A percentile compares a stretch with the other conserved stretches of the same genome.
These are phyloP conservation scores for Jaculus jaculus DNA, from an alignment of 2,113 vertebrate species.

Conservation along the genomic window DNA sequence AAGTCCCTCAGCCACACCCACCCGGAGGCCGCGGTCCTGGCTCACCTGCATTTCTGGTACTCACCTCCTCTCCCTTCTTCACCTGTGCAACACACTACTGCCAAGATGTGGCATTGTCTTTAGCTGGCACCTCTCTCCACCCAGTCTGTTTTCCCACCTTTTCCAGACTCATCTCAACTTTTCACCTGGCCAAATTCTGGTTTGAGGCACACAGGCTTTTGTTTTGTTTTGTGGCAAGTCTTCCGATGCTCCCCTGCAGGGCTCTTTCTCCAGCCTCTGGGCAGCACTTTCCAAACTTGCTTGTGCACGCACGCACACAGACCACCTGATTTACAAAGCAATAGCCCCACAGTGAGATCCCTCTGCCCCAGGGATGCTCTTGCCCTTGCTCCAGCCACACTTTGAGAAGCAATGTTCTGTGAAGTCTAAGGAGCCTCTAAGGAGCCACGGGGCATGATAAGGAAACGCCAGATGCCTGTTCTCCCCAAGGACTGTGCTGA, in stretches of 20 bases:
- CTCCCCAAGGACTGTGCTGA: not conserved
- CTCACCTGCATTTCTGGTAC: not conserved
- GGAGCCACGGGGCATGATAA: no score
- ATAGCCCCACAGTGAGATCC: not conserved
- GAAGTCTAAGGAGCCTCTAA: not conserved
- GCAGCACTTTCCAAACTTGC: not conserved
- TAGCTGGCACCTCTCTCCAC: not conserved
- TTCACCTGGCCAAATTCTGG: not conserved
- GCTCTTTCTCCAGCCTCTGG: not conserved
- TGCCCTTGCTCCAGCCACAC: fast-evolving
- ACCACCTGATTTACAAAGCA: not conserved
- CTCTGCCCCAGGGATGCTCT: not conserved
- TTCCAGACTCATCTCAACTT: not conserved
- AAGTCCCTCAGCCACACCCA: not conserved
- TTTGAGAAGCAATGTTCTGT: not conserved
- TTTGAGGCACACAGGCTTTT: not conserved
- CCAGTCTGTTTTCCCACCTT: not conserved
- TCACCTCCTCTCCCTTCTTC: not conserved
- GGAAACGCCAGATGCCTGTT: not conserved
- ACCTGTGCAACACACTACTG: not conserved
- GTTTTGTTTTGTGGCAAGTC: not conserved
- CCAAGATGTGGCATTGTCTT: not conserved
- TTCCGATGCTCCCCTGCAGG: no score
- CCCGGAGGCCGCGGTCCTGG: no score
- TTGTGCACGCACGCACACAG: no score